These are phyloP conservation scores for Doryteuthis pealeii DNA, from an alignment of 1,140 invertebrate genomes.

Conservation along the genomic window DNA sequence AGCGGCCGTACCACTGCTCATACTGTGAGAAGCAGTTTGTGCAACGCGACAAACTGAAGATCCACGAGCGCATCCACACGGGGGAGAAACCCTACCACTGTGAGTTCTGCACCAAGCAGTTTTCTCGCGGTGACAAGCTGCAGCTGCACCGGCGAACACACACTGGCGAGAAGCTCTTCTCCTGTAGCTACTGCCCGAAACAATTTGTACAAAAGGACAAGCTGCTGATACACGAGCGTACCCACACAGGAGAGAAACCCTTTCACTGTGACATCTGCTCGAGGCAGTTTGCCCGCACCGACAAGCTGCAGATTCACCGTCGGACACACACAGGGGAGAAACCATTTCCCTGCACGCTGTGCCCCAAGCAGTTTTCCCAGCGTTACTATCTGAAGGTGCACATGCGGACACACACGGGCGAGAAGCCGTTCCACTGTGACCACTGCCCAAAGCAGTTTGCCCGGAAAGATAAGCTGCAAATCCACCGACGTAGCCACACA, in stretches of 20 bases:
- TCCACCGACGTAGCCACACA: conserved; percentile 27
- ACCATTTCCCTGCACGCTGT: conserved; percentile 21
- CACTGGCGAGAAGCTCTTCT: conserved; percentile 85
- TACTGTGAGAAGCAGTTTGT: conserved; percentile 30
- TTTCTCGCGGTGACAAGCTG: conserved; percentile 21
- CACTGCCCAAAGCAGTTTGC: conserved; percentile 67
- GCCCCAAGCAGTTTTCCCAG: conserved; percentile 22
- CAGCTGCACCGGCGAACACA: conserved; percentile 88
- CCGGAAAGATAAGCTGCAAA: conserved; percentile 66
- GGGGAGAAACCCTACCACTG: conserved; percentile 69
- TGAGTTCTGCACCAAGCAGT: conserved; percentile 64
- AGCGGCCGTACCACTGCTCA: conserved; percentile 23
- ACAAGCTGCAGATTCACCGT: conserved; percentile 13
- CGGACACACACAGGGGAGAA: conserved; percentile 29
- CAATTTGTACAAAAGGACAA: conserved; percentile 19
- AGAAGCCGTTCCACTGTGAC: conserved; percentile 26
- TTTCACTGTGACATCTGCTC: conserved; percentile 37
- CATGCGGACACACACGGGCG: conserved; percentile 22
- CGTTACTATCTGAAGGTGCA: conserved; percentile 10
- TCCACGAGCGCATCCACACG: conserved; percentile 37
- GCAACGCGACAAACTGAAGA: conserved; percentile 25
- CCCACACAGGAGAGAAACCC: conserved; percentile 39
- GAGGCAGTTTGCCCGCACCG: conserved; percentile 36
- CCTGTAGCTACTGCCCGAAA: conserved; percentile 91
- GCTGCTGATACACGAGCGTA: conserved; percentile 25